Evolutionary conservation across 2,113 vertebrate species (phyloP).

Genomic region (Sturnira hondurensis): DNA sequence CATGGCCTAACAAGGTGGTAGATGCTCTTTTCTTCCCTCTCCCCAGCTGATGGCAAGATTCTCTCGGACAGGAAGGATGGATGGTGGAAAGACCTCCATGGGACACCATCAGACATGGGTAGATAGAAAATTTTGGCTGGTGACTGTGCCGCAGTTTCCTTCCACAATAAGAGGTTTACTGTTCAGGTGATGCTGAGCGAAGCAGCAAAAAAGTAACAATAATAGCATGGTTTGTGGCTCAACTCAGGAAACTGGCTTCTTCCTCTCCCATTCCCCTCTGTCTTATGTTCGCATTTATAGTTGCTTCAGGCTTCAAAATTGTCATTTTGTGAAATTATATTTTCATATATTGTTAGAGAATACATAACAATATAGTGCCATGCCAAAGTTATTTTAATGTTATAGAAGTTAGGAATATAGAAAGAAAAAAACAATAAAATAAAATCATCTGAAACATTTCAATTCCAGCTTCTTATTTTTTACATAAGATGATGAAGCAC

Average conservation of each 20-base stretch:
- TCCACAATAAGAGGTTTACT: neutral
- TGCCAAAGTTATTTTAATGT: neutral
- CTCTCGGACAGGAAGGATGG: neutral
- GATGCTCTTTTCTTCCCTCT: neutral
- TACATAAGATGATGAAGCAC: neutral
- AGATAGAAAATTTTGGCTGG: neutral
- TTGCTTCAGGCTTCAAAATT: conserved; percentile 51
- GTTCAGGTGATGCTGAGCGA: too few relatives aligned
- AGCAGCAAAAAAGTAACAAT: neutral
- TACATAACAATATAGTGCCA: conserved; percentile 15
- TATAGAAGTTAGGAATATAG: conserved; percentile 26
- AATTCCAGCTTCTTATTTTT: conserved; percentile 17
- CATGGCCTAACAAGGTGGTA: neutral
- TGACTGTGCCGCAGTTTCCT: neutral
- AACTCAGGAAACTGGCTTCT: neutral
- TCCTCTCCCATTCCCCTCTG: neutral
- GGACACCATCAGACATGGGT: neutral
- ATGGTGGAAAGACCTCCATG: neutral
- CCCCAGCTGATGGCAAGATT: neutral
- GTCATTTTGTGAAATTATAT: conserved; percentile 49
- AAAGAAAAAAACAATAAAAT: neutral
- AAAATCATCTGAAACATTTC: conserved; percentile 46
- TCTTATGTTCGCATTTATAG: conserved; percentile 20
- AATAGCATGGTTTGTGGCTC: neutral
- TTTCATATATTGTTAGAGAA: conserved; percentile 36